Evolutionary conservation across 2,113 vertebrate species (phyloP), one percentile per base, ranked within the genome.

Genomic region (Sylvia atricapilla): DNA sequence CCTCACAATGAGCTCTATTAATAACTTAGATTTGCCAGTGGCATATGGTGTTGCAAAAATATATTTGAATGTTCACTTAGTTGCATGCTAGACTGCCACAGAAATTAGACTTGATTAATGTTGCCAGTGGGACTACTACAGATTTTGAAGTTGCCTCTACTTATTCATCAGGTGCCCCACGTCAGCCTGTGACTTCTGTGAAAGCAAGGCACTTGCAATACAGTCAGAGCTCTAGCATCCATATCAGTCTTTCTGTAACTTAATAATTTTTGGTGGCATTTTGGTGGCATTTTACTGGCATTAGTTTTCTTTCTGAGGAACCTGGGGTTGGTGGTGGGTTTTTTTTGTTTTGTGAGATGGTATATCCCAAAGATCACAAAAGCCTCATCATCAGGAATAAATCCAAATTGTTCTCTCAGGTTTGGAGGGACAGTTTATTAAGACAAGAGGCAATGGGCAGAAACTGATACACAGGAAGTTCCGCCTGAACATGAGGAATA

Each of bases 1-100:
- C 44, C 22, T 87, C 70, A 91, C 62, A 95, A 93, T 60, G 67
- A 93, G 31, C 56, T 89, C 90, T 93, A 73, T 93, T 96, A 96
- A 93, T 96, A 96, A 89, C 58, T 39, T 93, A 64, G 49, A 49
- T 91, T 78, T 91, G 78, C 70, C n/a, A 7, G 66, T 6, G 7
- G 37, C 78, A 87, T 94, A 87, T 93, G 92, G 84, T 68, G 41
- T 82, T 91, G 56, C 75, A 96, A 85, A 96, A 93, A 95, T 91
- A 93, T 64, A 60, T 87, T 76, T 66, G 70, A 94, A 85, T 83
- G 82, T 79, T 96, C 92, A 93, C 49, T 94, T 91, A 85, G 49
- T 85, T 79, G 22, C 9, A 1, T 68, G 44, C 66, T 75, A 94
- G 68, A 81, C 64, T 92, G 68, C 55, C 55, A 67, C 19, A 89